phyloP scores from a whole-genome alignment of 2,113 vertebrate genomes.

The Odocoileus hemionus region DNA sequence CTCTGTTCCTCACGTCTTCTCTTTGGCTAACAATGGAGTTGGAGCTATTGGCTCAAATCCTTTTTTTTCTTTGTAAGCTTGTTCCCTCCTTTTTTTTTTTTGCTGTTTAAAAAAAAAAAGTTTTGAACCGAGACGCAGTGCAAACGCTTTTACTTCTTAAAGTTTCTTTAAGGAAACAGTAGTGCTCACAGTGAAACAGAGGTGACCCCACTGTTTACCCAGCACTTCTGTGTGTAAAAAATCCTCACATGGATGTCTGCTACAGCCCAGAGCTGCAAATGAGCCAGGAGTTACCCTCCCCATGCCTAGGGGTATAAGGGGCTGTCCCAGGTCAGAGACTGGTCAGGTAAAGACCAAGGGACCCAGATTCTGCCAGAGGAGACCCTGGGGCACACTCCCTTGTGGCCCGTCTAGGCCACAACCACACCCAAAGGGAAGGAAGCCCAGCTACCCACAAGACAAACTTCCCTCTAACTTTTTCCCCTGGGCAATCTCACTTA shows the following conservation, averaged over 20 bases:
- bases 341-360: background rate
- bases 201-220: background rate
- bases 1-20: conserved; percentile 14
- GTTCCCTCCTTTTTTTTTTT: background rate
- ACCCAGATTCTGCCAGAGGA: background rate
- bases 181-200: background rate
- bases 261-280: fast-evolving
- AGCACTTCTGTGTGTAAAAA: background rate
- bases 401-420: background rate
- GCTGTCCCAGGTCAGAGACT: background rate
- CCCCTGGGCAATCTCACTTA: background rate
- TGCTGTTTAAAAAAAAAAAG: background rate
- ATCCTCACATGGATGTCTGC: background rate
- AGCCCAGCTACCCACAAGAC: background rate
- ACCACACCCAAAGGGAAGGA: background rate
- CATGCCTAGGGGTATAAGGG: background rate
- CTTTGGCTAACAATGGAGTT: conserved; percentile 15
- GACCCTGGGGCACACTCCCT: background rate
- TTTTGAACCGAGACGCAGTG: background rate
- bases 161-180: background rate
- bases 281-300: background rate
- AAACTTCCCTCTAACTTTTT: background rate
- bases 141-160: background rate
- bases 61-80: conserved; percentile 6
- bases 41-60: conserved; percentile 19